Base-by-base conservation (phyloP, 2,888 invertebrate species). In the Coleophora deauratella region DNA sequence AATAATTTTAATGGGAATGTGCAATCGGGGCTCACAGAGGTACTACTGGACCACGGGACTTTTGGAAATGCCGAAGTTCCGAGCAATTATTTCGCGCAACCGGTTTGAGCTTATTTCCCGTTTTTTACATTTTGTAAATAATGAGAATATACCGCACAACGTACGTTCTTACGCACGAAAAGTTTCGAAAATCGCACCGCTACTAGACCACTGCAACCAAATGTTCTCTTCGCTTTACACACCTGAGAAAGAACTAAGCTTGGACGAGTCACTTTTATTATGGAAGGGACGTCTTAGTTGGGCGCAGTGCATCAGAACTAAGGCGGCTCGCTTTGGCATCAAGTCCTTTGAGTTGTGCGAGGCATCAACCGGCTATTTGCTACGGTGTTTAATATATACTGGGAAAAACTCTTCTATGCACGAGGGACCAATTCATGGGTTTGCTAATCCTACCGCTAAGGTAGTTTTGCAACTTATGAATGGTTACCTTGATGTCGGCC, bases 41-140 rank as follows among this genome's bases (percentile, higher is more conserved):
- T n/a, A n/a, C n/a, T n/a, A n/a, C n/a, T n/a, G n/a, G n/a, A n/a
- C n/a, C n/a, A n/a, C n/a, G n/a, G n/a, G n/a, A n/a, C n/a, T n/a
- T n/a, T n/a, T n/a, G n/a, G n/a, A n/a, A n/a, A n/a, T n/a, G n/a
- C n/a, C n/a, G n/a, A n/a, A n/a, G n/a, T n/a, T n/a, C n/a, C n/a
- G n/a, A n/a, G n/a, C n/a, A n/a, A n/a, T 51, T 27, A 55, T 52
- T 47, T 28, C 37, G 9, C 40, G 38, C 35, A 45, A 48, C 30
- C 42, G 43, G 13, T 55, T 49, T 33, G 11, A 38, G 33, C 9
- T 50, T 14, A 39, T 52, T 32, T 21, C 40, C 9, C 40, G 41
- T 33, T 52, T 49, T n/a, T 10, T 35, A 11, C 51, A 52, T 32
- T 52, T 54, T 39, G 40, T 42, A 6, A 46, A 50, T 36, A 52